Base-by-base conservation (phyloP, 1,140 invertebrate genomes). In the Brachionus rotundiformis region DNA sequence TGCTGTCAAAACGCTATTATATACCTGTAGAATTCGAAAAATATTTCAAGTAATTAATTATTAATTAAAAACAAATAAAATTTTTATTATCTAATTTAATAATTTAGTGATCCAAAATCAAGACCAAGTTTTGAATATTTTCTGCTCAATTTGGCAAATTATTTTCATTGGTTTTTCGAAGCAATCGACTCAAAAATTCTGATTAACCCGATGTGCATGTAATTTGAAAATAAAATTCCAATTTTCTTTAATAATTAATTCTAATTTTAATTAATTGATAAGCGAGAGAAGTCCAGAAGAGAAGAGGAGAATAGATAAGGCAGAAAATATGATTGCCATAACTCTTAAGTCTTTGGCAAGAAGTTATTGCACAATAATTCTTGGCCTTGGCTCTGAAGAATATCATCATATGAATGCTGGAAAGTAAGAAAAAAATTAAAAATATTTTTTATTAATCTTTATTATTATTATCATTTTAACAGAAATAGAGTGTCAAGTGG, bases 401-500 rank as follows among this genome's bases (percentile, higher is more conserved):
- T 84, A 85, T 44, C 87, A 88, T 83, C 87, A 88, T 82, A 88
- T 88, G 87, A 83, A 83, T 23, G 87, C 86, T 84, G 87, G 87
- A 47, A 82, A 83, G 87, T 88, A 83, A 84, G 85, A 84, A 13
- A 19, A 7, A 25, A n/a, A n/a, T n/a, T n/a, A n/a, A n/a, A n/a
- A n/a, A n/a, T n/a, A n/a, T n/a, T n/a, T n/a, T 8, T 16, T 49
- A 31, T 29, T 54, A 13, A 19, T 2, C 11, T 33, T n/a, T 36
- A 33, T n/a, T 36, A 82, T 31, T 61, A 47, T 25, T 0, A 10
- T 47, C 0, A 4, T 82, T 81, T 82, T 65, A 75, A 36, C 82
- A 87, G 87, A 49, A 86, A 85, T 10, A 73, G 86, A 81, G 86
- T 87, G 0, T 88, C 87, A 5, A 83, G 84, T 36, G 87, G 86